Base-by-base conservation (phyloP, 2,797 vertebrate species). In the Gobio occitaniae region DNA sequence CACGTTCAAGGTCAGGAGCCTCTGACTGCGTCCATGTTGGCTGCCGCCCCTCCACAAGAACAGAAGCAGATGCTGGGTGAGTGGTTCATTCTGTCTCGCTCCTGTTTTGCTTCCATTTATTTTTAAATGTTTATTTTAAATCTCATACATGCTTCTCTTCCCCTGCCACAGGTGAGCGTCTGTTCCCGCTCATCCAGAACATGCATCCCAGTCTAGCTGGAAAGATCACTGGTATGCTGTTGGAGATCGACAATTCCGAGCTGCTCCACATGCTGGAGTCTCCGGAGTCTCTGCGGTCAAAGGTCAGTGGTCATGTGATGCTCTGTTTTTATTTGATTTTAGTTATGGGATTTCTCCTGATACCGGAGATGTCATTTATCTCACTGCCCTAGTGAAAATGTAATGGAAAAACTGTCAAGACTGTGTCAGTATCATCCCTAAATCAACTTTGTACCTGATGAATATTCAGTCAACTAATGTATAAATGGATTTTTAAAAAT, bases 51-150 rank as follows among this genome's bases (percentile, higher is more conserved):
- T 84, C 97, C 97, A 82, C 97, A 99, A 94, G 98, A 99, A 89
- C 98, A 99, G 95, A 99, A 99, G 93, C 98, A 99, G 95, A 99
- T 99, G 98, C 95, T 99, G 93, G 98, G 98, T 99, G 93, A 91
- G 96, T 8, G 63, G 2, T 93, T 38, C 9, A 17, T 6, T 4
- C 25, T 48, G 6, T 76, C 44, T 21, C 16, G 1, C 21, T n/a
- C 13, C 29, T 3, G 6, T 29, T 50, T n/a, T n/a, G 13, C 9
- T 15, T 63, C 13, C 29, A 44, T 0, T 44, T 41, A 8, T 41
- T 4, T 41, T 41, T 8, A 29, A 61, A n/a, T 13, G n/a, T 7
- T 65, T 16, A 32, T 29, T 15, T 63, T 32, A 29, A 25, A 13
- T 81, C 36, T 74, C 19, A 21, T 47, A n/a, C 29, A 0, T 15